Evolutionary conservation across 2,113 vertebrate species (phyloP), one percentile per base, ranked within the genome.

Genomic region (Periophthalmus modestus): DNA sequence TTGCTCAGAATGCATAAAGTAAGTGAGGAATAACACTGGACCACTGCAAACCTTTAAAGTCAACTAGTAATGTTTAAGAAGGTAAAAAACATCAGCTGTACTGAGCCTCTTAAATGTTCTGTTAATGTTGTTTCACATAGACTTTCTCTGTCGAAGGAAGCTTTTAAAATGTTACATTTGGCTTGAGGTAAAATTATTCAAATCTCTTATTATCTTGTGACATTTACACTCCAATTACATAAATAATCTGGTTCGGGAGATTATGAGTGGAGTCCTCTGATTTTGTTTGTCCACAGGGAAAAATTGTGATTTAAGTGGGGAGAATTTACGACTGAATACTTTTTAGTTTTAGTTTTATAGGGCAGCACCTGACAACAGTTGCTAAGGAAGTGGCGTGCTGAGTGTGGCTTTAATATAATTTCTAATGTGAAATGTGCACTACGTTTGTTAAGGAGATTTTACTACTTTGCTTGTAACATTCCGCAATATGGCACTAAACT

Each of bases 271-370:
- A 62, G 7, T 36, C 33, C 34, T 36, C 34, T 36, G 62, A 65
- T 19, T 65, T 39, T 39, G 18, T 65, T 39, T 65, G 62, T 65
- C 62, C 62, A n/a, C 61, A n/a, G 62, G 62, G 62, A 16, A 65
- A 39, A 39, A 19, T 39, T 65, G 33, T 21, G 62, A 11, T 39
- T 36, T 65, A 65, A 65, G 39, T 28, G 57, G 57, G 2, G 12
- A 24, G 5, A 14, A 21, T 9, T 23, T 57, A 57, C 12, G 55
- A 57, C 9, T 12, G n/a, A 57, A 57, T 21, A 57, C 55, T 23
- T 57, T 11, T 14, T 24, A 23, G 21, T 21, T 57, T n/a, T n/a
- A n/a, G n/a, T n/a, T 58, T 24, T 12, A 15, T 11, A 62, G 28
- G 9, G 61, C 61, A 34, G 33, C 61, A 19, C 28, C 28, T 61